phyloP scores from a whole-genome alignment of 2,797 vertebrate genomes.

The Avahi laniger region DNA sequence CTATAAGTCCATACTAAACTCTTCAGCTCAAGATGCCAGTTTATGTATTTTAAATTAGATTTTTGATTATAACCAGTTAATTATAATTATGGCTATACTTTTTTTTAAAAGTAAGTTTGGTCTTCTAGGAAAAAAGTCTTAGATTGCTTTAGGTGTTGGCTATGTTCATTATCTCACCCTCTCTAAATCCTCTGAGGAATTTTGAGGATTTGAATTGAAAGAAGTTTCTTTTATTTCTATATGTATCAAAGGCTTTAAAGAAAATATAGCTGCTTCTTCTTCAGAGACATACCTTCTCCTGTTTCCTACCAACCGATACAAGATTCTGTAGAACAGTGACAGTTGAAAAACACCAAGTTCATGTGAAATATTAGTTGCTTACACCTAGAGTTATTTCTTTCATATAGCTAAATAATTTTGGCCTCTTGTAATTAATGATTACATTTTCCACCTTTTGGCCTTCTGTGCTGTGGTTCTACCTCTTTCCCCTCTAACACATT shows the following conservation, averaged over 20 bases:
- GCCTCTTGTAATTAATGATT: neutral
- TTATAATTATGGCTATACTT: neutral
- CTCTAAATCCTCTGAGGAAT: slow-evolving; percentile 68
- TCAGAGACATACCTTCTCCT: neutral
- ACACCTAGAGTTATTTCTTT: neutral
- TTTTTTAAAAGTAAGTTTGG: neutral
- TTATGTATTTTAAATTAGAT: neutral
- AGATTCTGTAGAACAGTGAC: neutral
- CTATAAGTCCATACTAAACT: neutral
- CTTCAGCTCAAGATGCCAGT: neutral
- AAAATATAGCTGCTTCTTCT: slow-evolving; percentile 12
- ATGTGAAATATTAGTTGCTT: neutral
- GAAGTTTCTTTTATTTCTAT: neutral
- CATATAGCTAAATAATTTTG: neutral
- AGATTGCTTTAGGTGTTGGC: neutral
- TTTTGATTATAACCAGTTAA: neutral
- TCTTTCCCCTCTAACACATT: neutral
- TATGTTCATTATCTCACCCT: neutral
- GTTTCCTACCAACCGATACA: neutral
- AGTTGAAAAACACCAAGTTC: neutral
- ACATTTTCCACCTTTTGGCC: neutral
- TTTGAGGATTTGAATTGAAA: slow-evolving; percentile 58
- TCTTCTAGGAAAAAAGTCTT: neutral
- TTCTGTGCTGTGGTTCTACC: neutral
- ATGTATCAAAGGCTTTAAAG: neutral